These are phyloP conservation scores for Ptilorrhoa leucosticta DNA, from an alignment of 2,113 vertebrate genomes.

Conservation along the genomic window DNA sequence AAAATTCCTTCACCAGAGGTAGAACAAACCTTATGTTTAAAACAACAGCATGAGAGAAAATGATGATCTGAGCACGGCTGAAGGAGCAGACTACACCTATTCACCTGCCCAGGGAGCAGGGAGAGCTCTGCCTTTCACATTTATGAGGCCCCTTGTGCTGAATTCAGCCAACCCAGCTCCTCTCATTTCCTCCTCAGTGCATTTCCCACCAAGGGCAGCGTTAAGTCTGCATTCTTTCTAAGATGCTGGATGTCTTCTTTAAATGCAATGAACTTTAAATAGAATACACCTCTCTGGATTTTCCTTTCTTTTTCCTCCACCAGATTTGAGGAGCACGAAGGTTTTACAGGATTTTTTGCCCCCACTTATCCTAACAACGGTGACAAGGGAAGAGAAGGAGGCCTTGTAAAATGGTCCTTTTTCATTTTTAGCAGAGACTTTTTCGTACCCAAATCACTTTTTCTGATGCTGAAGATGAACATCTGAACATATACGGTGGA, in stretches of 20 bases:
- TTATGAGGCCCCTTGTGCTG: neutral
- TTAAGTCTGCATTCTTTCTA: neutral
- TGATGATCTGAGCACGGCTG: neutral
- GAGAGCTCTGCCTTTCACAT: neutral
- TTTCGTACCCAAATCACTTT: neutral
- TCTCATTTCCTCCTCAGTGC: neutral
- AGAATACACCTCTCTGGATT: neutral
- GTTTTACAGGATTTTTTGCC: neutral
- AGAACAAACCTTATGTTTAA: conserved; percentile 29
- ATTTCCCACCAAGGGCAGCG: neutral
- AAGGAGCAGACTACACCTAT: neutral
- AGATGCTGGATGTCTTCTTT: neutral
- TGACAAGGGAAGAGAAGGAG: neutral
- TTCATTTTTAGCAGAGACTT: neutral
- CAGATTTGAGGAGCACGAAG: neutral
- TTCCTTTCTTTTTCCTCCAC: neutral
- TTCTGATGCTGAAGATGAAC: neutral
- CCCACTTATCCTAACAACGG: neutral
- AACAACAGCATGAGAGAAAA: neutral
- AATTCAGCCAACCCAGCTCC: neutral
- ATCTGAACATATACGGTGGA: neutral
- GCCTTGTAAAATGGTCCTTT: neutral
- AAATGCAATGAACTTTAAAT: neutral
- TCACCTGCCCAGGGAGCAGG: neutral
- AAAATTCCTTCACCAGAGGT: neutral